Base-by-base conservation (phyloP, 2,113 vertebrate genomes). In the Otus sunia region DNA sequence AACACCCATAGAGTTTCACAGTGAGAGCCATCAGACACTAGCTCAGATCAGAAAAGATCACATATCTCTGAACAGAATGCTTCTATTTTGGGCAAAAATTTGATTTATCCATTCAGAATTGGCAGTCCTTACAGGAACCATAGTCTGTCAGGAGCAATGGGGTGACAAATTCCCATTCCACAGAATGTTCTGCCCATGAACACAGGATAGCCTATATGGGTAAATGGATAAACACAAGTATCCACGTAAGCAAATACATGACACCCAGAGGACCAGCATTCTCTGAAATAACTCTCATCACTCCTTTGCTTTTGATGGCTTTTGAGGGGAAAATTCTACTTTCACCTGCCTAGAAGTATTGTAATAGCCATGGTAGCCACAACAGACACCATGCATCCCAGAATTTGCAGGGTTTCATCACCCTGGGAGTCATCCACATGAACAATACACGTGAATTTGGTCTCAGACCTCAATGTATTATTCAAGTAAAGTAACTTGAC, bases 11-110 rank as follows among this genome's bases (percentile, higher is more conserved):
- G 1, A 52, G 39, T 74, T 69, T 74, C 39, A 19, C 9, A 71
- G 9, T 0, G 0, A 85, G 27, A 58, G 69, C 26, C 18, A 15
- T 37, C 34, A 73, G 39, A 47, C 13, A 39, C 2, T 23, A 68
- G 9, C 25, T 69, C 37, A 68, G 27, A 64, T 23, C 17, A 50
- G 36, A 37, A 79, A 81, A 72, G 12, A 37, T 30, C 14, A 32
- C 15, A 47, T 6, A 47, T 11, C 22, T 73, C 37, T 43, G 34
- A 76, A 78, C 13, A 64, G 3, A 73, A 60, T 5, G 2, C 12
- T 76, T 69, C 37, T 73, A 22, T 30, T 74, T 64, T 18, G 66
- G 34, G 7, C 19, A 86, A 45, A 69, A 68, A 10, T 1, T 9
- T 62, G 10, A 29, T 55, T 55, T 79, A 37, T 30, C 6, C 43